phyloP scores from a whole-genome alignment of 2,113 vertebrate genomes.

The Pseudopipra pipra region DNA sequence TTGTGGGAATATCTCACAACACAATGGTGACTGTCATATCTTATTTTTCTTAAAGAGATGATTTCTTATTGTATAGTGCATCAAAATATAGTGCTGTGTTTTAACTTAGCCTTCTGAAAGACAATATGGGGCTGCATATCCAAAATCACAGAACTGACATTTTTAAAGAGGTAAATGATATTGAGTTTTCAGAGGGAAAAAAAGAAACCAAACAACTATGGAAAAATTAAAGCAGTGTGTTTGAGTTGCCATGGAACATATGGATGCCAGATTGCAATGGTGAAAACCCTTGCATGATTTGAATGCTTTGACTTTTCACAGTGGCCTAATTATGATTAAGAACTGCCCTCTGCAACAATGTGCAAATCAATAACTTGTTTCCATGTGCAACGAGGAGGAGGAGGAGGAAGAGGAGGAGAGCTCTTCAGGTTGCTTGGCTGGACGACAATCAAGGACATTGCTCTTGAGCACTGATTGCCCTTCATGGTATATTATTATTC shows the following conservation, averaged over 20 bases:
- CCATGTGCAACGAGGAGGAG: accelerated
- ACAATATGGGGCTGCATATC: slow-evolving; percentile 29
- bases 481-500: background rate
- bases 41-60: background rate
- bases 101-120: slow-evolving; percentile 56
- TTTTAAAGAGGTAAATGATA: slow-evolving; percentile 48
- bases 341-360: slow-evolving; percentile 36
- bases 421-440: background rate
- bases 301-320: slow-evolving; percentile 53
- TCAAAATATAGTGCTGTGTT: slow-evolving; percentile 29
- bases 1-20: background rate
- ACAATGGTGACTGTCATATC: background rate
- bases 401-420: background rate
- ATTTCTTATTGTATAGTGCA: background rate
- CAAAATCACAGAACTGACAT: slow-evolving; percentile 47
- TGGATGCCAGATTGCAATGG: slow-evolving; percentile 62
- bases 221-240: slow-evolving; percentile 63
- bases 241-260: slow-evolving; percentile 52
- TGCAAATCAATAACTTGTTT: slow-evolving; percentile 50
- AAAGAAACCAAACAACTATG: background rate
- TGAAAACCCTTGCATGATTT: slow-evolving; percentile 23
- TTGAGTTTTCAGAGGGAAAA: slow-evolving; percentile 18
- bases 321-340: slow-evolving; percentile 62
- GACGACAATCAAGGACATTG: background rate
- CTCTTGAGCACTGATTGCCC: background rate